Conservation (phyloP, 92 coral and sea anemone species). For the Palythoa grandiflora region DNA sequence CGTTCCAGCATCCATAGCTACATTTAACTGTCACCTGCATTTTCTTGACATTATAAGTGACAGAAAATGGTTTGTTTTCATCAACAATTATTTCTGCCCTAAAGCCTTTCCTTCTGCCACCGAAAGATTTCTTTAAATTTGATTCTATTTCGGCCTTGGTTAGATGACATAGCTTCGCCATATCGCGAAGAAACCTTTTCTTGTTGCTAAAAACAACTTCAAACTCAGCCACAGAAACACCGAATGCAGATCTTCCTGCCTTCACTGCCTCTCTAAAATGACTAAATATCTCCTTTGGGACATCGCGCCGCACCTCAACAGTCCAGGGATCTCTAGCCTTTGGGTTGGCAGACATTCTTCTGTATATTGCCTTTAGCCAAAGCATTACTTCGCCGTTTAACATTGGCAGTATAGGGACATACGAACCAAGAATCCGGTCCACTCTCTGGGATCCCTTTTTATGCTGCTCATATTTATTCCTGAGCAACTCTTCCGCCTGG, state of each 20-base stretch:
- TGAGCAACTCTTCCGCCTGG: slow-evolving; percentile 27
- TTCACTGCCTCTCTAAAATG: slow-evolving; percentile 49
- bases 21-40: slow-evolving; percentile 58
- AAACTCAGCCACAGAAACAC: slow-evolving; percentile 32
- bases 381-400: slow-evolving; percentile 42
- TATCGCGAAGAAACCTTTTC: slow-evolving; percentile 48
- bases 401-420: slow-evolving; percentile 54
- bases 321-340: slow-evolving; percentile 69
- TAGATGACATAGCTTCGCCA: slow-evolving; percentile 49
- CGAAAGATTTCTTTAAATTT: slow-evolving; percentile 54
- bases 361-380: slow-evolving; percentile 60
- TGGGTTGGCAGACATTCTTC: slow-evolving; percentile 64
- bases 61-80: slow-evolving; percentile 59
- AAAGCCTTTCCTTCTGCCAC: slow-evolving; percentile 62
- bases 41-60: slow-evolving; percentile 57
- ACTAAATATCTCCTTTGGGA: slow-evolving; percentile 52
- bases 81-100: slow-evolving; percentile 57
- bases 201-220: slow-evolving; percentile 42
- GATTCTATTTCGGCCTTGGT: slow-evolving; percentile 32
- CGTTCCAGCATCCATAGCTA: slow-evolving; percentile 65
- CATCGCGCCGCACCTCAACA: slow-evolving; percentile 66
- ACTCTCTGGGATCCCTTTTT: slow-evolving; percentile 36
- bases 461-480: slow-evolving; percentile 44
- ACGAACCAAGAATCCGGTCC: slow-evolving; percentile 44
- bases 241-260: slow-evolving; percentile 51